phyloP scores from a whole-genome alignment of 1,140 invertebrate genomes.

The Lasioglossum baleicum region DNA sequence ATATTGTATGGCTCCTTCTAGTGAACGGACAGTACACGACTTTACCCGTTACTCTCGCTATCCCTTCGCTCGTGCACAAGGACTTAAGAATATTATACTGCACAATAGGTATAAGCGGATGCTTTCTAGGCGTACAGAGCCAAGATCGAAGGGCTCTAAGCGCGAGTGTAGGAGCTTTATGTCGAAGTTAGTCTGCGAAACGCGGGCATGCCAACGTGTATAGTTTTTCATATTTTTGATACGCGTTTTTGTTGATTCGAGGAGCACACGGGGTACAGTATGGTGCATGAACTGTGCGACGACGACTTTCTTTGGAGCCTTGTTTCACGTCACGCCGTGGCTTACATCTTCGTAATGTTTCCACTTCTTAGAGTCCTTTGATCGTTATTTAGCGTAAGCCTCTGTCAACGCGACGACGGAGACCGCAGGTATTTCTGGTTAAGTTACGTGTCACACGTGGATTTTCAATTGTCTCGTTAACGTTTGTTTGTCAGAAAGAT shows the following conservation, averaged over 20 bases:
- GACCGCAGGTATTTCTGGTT: too few relatives aligned
- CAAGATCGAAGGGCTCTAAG: constrained; percentile 34
- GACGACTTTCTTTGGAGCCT: background rate
- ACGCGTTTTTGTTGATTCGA: constrained; percentile 36
- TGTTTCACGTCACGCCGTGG: background rate
- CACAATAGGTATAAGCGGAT: constrained; percentile 29
- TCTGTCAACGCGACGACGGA: background rate
- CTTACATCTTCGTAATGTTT: background rate
- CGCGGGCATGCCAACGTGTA: constrained; percentile 26
- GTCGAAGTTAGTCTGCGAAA: background rate
- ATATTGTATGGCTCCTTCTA: too few relatives aligned
- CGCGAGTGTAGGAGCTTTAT: constrained; percentile 3
- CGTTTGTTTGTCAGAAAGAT: constrained; percentile 7
- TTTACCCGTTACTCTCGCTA: too few relatives aligned
- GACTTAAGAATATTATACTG: too few relatives aligned
- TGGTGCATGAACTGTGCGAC: background rate
- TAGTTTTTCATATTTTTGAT: constrained; percentile 48
- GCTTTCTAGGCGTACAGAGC: constrained; percentile 14
- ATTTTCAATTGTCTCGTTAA: constrained; percentile 4
- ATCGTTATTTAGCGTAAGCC: constrained; percentile 8
- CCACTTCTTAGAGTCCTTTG: constrained; percentile 12
- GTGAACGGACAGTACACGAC: too few relatives aligned
- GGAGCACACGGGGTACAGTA: background rate
- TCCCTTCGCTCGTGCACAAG: too few relatives aligned
- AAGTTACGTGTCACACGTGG: background rate